Conservation (phyloP, 2,888 invertebrate genomes). For the Tetropium fuscum region DNA sequence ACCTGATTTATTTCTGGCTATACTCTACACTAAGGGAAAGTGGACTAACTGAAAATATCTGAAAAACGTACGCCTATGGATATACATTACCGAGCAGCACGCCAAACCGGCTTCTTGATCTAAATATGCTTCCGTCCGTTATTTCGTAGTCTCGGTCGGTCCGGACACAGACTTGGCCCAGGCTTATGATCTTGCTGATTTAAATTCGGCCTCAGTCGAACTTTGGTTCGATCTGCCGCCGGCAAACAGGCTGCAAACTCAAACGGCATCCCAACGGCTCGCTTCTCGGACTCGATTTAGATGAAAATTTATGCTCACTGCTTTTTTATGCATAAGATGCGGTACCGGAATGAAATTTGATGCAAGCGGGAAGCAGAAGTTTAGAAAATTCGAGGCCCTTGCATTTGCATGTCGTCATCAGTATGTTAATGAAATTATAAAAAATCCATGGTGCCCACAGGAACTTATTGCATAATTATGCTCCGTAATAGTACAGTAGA, state of each 20-base stretch:
- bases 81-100: conserved; percentile 9
- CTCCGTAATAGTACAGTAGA: too few species aligned
- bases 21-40: too few species aligned
- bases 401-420: too few species aligned
- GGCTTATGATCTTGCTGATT: conserved; percentile 34
- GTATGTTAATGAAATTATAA: too few species aligned
- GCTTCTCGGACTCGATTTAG: conserved; percentile 20
- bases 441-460: too few species aligned
- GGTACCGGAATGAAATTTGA: conserved; percentile 11
- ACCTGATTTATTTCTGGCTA: too few species aligned
- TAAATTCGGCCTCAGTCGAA: conserved; percentile 35
- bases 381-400: conserved; percentile 2
- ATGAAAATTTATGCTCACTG: conserved; percentile 31
- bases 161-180: conserved; percentile 26
- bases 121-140: conserved; percentile 32
- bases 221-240: conserved; percentile 23
- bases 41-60: too few species aligned
- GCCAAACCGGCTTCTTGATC: conserved; percentile 31
- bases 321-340: conserved; percentile 31
- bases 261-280: conserved; percentile 10
- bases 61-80: conserved; percentile 20
- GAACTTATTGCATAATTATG: too few species aligned
- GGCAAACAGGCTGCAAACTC: conserved; percentile 10
- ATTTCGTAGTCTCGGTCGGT: conserved; percentile 21
- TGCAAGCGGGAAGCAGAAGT: conserved; percentile 18